These are phyloP conservation scores for Oryzias sinensis DNA, from an alignment of 2,797 vertebrate species.

Conservation along the genomic window DNA sequence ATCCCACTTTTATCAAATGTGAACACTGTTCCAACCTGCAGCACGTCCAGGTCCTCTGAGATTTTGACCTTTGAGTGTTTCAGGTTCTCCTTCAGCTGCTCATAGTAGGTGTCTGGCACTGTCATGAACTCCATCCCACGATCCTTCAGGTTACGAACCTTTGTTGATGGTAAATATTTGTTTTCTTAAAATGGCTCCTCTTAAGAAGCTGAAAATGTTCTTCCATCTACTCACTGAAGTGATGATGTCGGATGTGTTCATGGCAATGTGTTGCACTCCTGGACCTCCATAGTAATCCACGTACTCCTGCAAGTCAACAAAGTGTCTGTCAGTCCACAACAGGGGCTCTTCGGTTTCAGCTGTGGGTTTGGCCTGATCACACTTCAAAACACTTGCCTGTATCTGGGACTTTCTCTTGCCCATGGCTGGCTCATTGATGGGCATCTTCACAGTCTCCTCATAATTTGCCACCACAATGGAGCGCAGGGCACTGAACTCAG, in stretches of 20 bases:
- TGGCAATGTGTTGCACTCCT: slow-evolving; percentile 94
- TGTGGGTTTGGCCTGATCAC: background rate
- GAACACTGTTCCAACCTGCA: slow-evolving; percentile 78
- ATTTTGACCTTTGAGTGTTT: slow-evolving; percentile 87
- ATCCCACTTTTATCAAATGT: background rate
- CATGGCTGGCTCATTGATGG: slow-evolving; percentile 91
- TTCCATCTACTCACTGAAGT: slow-evolving; percentile 76
- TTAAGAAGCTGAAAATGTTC: background rate
- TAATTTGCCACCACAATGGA: slow-evolving; percentile 96
- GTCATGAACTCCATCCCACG: slow-evolving; percentile 91
- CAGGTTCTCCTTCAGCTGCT: slow-evolving; percentile 84
- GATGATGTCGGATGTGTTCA: slow-evolving; percentile 93
- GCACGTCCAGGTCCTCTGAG: slow-evolving; percentile 82
- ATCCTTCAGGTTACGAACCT: slow-evolving; percentile 90
- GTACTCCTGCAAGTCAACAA: slow-evolving; percentile 82
- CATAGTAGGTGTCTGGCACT: slow-evolving; percentile 88
- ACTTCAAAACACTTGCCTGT: slow-evolving; percentile 75
- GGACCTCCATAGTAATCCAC: slow-evolving; percentile 93
- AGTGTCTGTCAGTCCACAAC: background rate
- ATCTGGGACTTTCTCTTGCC: slow-evolving; percentile 96
- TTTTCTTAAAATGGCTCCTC: background rate
- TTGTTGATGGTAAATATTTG: slow-evolving; percentile 22
- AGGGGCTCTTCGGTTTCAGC: background rate
- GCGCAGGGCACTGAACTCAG: slow-evolving; percentile 90
- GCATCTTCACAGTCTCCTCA: slow-evolving; percentile 97